Percentiles rank a stretch among this genome's conserved stretches.
phyloP scores from a whole-genome alignment of 1,140 invertebrate genomes.

The Aphelinus atriplicis region DNA sequence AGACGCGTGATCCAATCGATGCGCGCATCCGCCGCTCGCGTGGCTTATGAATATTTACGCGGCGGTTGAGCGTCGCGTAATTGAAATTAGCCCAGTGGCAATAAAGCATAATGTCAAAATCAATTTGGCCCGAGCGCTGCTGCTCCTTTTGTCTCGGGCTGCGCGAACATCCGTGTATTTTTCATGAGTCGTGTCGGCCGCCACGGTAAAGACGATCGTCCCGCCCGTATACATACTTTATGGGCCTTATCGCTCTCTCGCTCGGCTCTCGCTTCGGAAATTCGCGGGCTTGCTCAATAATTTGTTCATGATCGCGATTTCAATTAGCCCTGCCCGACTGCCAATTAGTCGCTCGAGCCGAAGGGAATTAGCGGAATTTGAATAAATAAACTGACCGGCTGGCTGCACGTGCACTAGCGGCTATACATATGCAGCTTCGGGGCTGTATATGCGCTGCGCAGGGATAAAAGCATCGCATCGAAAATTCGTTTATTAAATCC shows the following conservation, averaged over 20 bases:
- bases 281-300: neutral
- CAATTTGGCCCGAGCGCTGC: constrained; percentile 1
- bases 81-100: constrained; percentile 37
- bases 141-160: neutral
- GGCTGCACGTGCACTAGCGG: too few species aligned
- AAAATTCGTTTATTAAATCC: too few species aligned
- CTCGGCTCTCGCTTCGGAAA: neutral
- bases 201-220: neutral
- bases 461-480: too few species aligned
- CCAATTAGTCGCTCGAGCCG: too few species aligned
- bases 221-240: neutral
- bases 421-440: too few species aligned
- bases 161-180: neutral
- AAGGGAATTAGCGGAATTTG: too few species aligned
- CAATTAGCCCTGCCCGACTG: neutral
- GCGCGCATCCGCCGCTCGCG: neutral
- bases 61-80: constrained; percentile 6
- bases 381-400: too few species aligned
- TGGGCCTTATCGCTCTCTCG: too few species aligned
- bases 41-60: constrained; percentile 33
- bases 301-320: neutral
- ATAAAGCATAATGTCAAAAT: constrained; percentile 35
- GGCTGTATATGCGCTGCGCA: too few species aligned
- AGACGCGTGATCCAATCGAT: neutral
- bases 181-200: neutral